A percentile compares a stretch with the other conserved stretches of the same genome.
phyloP scores from a whole-genome alignment of 2,113 vertebrate species.

The Cyanocitta stelleri region DNA sequence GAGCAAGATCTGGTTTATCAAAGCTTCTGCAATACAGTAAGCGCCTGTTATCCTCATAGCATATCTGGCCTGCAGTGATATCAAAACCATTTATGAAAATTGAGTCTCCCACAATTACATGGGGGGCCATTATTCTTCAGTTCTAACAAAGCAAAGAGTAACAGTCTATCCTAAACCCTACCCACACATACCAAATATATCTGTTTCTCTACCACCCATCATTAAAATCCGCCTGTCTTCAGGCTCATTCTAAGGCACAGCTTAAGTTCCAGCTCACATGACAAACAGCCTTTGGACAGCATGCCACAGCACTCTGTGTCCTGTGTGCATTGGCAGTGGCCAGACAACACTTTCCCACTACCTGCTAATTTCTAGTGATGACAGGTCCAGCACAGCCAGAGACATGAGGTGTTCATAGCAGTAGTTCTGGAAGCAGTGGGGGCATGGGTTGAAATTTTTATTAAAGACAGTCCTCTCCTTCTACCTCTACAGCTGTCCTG shows the following conservation, averaged over 20 bases:
- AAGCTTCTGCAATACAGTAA: background rate
- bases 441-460: background rate
- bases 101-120: background rate
- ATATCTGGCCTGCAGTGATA: background rate
- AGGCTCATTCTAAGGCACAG: background rate
- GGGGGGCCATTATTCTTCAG: background rate
- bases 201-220: background rate
- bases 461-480: background rate
- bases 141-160: background rate
- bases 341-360: background rate
- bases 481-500: background rate
- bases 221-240: background rate
- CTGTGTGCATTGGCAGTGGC: background rate
- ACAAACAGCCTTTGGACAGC: background rate
- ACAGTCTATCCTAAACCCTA: background rate
- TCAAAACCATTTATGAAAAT: background rate
- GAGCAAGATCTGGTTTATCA: background rate
- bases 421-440: background rate
- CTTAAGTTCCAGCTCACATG: background rate
- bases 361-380: background rate
- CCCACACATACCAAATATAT: background rate
- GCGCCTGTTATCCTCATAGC: background rate
- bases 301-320: background rate
- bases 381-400: background rate
- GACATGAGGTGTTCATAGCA: background rate